Percentiles rank a stretch among this genome's conserved stretches.
These are phyloP conservation scores for Hypercompe scribonia DNA, from an alignment of 2,888 invertebrate genomes.

Conservation along the genomic window DNA sequence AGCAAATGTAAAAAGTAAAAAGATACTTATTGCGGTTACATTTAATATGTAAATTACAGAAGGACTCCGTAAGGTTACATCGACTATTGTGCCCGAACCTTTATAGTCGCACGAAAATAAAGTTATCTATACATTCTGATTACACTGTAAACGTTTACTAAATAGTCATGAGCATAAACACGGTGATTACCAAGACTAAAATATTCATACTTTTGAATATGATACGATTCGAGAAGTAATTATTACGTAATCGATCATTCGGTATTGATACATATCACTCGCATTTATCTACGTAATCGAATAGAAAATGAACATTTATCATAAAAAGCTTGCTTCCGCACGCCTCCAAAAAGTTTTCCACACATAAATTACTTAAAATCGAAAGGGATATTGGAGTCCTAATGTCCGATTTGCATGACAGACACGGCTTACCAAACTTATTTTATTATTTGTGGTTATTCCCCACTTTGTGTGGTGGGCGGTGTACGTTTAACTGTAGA, in stretches of 20 bases:
- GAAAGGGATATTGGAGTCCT: constrained; percentile 81
- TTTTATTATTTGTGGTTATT: constrained; percentile 77
- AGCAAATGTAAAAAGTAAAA: neutral
- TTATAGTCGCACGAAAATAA: constrained; percentile 10
- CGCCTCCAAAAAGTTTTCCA: constrained; percentile 66
- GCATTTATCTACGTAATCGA: constrained; percentile 76
- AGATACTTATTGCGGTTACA: neutral
- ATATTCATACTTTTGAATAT: constrained; percentile 42
- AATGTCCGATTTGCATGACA: constrained; percentile 84
- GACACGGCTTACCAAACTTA: constrained; percentile 73
- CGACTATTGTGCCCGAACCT: neutral
- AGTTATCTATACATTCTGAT: constrained; percentile 15
- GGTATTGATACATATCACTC: constrained; percentile 68
- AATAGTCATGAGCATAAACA: constrained; percentile 44
- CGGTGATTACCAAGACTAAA: constrained; percentile 36
- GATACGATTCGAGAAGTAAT: constrained; percentile 55
- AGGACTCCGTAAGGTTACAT: neutral
- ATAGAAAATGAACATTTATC: constrained; percentile 77
- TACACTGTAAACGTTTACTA: constrained; percentile 18
- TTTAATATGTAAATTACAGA: neutral
- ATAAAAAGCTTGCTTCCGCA: constrained; percentile 66
- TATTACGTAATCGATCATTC: constrained; percentile 76
- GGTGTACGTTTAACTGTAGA: constrained; percentile 71
- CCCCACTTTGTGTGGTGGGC: constrained; percentile 65
- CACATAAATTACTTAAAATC: constrained; percentile 84